A percentile compares a stretch with the other conserved stretches of the same genome.
phyloP scores from a whole-genome alignment of 2,797 vertebrate genomes.

The Leptoclinus maculatus region DNA sequence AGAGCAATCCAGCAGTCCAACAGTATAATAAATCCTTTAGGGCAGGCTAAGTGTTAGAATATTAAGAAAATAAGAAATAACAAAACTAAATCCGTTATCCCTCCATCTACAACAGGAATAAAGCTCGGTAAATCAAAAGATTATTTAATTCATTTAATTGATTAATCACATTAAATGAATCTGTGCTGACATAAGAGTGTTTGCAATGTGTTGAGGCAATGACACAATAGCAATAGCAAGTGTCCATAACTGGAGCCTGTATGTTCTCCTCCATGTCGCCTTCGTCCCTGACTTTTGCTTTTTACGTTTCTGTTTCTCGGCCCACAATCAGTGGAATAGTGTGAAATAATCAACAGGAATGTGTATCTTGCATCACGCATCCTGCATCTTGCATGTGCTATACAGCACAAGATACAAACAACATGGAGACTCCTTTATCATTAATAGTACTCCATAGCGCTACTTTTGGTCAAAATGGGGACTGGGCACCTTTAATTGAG shows the following conservation, averaged over 20 bases:
- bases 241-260: neutral
- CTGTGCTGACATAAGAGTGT: no score
- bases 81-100: neutral
- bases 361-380: neutral
- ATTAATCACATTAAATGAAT: neutral
- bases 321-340: neutral
- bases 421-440: neutral
- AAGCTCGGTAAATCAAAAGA: neutral
- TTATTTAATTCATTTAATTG: neutral
- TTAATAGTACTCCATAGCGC: neutral
- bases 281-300: neutral
- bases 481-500: neutral
- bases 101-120: neutral
- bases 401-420: neutral
- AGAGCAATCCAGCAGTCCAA: neutral
- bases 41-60: neutral
- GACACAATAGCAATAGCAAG: no score
- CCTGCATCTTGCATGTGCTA: neutral
- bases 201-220: no score
- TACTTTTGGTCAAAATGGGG: neutral
- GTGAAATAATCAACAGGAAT: neutral
- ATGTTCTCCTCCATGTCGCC: neutral
- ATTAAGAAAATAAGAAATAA: neutral
- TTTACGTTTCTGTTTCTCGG: neutral
- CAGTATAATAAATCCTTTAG: neutral